Conservation (phyloP, 1,140 invertebrate genomes). For the Drosophila ficusphila region DNA sequence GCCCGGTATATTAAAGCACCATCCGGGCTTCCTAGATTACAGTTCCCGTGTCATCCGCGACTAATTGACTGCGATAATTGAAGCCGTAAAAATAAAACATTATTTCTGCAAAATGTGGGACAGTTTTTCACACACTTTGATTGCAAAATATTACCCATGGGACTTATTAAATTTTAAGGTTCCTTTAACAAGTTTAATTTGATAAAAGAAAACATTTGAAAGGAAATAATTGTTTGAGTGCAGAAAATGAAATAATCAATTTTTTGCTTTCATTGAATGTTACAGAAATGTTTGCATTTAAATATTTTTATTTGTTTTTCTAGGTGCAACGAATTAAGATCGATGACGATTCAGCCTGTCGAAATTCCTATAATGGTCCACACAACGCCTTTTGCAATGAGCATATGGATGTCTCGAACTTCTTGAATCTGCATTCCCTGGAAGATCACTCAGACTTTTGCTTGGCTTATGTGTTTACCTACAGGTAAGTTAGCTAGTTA, state of each 20-base stretch:
- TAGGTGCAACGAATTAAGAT: conserved; percentile 87
- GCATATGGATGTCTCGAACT: conserved; percentile 99
- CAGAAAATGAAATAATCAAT: not conserved
- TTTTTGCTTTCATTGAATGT: conserved; percentile 3
- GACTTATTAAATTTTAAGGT: no score
- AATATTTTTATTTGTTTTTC: not conserved
- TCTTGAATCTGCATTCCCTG: conserved; percentile 98
- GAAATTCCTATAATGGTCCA: conserved; percentile 87
- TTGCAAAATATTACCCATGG: not conserved
- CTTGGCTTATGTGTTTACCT: conserved; percentile 99
- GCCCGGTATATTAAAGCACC: conserved; percentile 17
- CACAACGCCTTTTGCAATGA: conserved; percentile 97
- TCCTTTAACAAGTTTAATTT: no score
- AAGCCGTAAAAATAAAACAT: not conserved
- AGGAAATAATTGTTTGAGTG: not conserved
- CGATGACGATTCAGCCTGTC: conserved; percentile 94
- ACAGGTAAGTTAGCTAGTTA: conserved; percentile 85
- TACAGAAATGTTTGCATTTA: not conserved
- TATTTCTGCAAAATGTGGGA: not conserved
- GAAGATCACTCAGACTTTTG: conserved; percentile 99
- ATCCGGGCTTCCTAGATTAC: not conserved
- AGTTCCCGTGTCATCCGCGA: not conserved
- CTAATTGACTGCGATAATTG: conserved; percentile 8
- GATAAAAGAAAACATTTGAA: no score
- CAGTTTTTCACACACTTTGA: not conserved